Evolutionary conservation across 2,113 vertebrate species (phyloP).

Genomic region (Phyllostomus discolor): DNA sequence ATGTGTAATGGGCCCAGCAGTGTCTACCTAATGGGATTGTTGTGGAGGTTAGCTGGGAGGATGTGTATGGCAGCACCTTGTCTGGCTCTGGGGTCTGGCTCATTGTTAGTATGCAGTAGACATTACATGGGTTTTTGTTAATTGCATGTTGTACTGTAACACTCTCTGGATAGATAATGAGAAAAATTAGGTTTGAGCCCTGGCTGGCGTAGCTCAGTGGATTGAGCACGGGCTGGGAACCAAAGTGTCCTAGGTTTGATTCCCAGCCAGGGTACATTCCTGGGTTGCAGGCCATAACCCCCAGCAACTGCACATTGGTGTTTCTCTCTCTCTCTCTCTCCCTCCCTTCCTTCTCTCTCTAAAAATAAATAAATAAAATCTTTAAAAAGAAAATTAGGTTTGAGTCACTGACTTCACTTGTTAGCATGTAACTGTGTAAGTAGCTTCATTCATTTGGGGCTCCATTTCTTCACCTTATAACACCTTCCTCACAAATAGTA

Average conservation of each 20-base stretch:
- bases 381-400: not conserved
- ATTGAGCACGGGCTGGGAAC: no score
- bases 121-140: not conserved
- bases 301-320: no score
- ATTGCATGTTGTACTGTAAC: not conserved
- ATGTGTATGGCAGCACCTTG: not conserved
- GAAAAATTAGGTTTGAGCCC: not conserved
- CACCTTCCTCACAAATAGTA: not conserved
- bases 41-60: not conserved
- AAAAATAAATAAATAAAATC: no score
- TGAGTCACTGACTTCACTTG: not conserved
- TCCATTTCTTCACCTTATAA: not conserved
- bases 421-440: not conserved
- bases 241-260: no score
- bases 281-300: no score
- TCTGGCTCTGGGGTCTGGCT: not conserved
- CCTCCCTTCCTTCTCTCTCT: no score
- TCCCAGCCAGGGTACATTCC: no score
- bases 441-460: not conserved
- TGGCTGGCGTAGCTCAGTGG: no score
- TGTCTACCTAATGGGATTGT: no score
- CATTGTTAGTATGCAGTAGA: not conserved
- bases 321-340: no score
- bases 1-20: not conserved
- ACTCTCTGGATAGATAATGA: not conserved